Percentiles rank a stretch among this genome's conserved stretches.
These are phyloP conservation scores for Ceratitis capitata DNA, from an alignment of 1,140 invertebrate genomes.

Conservation along the genomic window DNA sequence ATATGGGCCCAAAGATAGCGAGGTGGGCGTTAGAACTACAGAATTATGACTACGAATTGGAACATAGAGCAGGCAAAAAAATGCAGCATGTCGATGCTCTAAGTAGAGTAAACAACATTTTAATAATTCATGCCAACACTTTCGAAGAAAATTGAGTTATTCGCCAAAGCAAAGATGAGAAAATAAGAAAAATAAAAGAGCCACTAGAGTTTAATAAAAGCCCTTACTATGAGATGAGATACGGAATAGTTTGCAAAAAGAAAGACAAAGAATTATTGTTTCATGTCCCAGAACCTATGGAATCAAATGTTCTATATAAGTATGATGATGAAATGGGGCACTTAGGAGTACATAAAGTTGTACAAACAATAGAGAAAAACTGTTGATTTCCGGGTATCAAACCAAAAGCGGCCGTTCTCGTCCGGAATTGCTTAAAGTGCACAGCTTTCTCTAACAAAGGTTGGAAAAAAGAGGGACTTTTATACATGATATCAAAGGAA, in stretches of 20 bases:
- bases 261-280: constrained; percentile 45
- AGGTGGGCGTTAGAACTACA: constrained; percentile 55
- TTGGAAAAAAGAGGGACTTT: constrained; percentile 51
- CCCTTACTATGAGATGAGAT: constrained; percentile 41
- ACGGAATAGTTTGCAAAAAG: constrained; percentile 40
- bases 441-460: constrained; percentile 49
- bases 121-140: constrained; percentile 35
- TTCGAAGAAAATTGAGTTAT: constrained; percentile 43
- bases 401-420: too few species aligned
- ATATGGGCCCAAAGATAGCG: constrained; percentile 58
- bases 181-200: constrained; percentile 32
- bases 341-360: constrained; percentile 47
- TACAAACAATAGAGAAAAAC: constrained; percentile 43
- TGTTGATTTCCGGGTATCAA: constrained; percentile 56
- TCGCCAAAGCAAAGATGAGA: constrained; percentile 8
- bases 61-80: too few species aligned
- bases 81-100: constrained; percentile 57
- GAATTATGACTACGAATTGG: constrained; percentile 42
- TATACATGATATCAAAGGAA: constrained; percentile 59
- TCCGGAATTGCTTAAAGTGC: constrained; percentile 52
- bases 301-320: constrained; percentile 44
- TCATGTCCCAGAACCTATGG: constrained; percentile 52
- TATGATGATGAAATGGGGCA: constrained; percentile 54
- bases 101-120: constrained; percentile 46
- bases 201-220: background rate